A percentile compares a stretch with the other conserved stretches of the same genome.
Conservation (phyloP, 2,113 vertebrate genomes). For the Thomomys bottae region DNA sequence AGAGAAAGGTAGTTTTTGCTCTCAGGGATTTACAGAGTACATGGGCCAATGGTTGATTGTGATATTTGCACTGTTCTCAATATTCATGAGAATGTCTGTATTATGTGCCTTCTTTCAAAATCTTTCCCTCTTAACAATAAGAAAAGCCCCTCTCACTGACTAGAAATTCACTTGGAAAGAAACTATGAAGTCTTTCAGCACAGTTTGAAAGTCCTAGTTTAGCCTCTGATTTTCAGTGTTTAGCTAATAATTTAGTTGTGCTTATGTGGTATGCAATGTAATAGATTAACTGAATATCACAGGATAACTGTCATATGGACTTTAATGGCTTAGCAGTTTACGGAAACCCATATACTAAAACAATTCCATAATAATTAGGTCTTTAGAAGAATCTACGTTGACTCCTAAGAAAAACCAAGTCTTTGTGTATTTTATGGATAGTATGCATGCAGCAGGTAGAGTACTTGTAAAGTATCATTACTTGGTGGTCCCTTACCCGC, state of each 20-base stretch:
- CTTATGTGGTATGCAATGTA: background rate
- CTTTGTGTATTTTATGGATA: background rate
- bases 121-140: background rate
- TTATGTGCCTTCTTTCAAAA: constrained; percentile 12
- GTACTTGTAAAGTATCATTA: constrained; percentile 16
- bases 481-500: background rate
- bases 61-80: background rate
- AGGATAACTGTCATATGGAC: background rate
- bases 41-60: background rate
- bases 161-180: constrained; percentile 11
- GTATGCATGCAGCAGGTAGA: background rate
- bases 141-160: background rate
- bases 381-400: background rate
- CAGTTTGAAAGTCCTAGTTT: background rate
- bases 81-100: background rate
- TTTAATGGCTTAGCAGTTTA: constrained; percentile 29
- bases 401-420: background rate
- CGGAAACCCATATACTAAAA: constrained; percentile 11
- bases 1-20: background rate
- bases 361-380: constrained; percentile 12
- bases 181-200: background rate
- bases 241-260: background rate
- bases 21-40: background rate
- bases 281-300: background rate
- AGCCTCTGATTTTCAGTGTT: background rate